Conservation (phyloP, 2,797 vertebrate species). For the Zalophus californianus region DNA sequence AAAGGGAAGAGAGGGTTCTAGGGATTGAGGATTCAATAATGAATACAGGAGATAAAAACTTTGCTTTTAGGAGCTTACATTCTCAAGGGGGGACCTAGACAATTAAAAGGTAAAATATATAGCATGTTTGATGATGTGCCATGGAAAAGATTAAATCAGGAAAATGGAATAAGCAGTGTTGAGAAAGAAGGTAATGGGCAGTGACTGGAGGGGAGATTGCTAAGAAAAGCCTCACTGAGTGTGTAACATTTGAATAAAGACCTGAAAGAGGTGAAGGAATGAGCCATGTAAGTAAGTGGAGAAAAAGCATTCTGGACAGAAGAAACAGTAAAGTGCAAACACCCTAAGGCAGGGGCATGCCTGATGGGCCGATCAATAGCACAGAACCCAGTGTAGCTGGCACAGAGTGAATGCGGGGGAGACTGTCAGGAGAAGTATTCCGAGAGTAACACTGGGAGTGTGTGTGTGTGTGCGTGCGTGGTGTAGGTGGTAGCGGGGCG, state of each 20-base stretch:
- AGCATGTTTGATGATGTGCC: not conserved
- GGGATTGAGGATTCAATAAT: not conserved
- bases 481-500: not conserved
- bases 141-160: not conserved
- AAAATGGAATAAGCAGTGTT: not conserved
- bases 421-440: not conserved
- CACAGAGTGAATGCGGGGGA: not conserved
- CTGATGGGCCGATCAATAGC: not conserved
- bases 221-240: not conserved
- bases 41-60: not conserved
- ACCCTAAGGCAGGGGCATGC: not conserved
- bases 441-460: not conserved
- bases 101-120: not conserved
- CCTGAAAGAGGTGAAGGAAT: not conserved
- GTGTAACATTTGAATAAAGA: not conserved
- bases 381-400: not conserved
- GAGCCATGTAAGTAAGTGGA: not conserved
- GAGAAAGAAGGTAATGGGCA: not conserved
- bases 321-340: not conserved
- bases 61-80: conserved; percentile 9
- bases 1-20: not conserved
- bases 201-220: not conserved
- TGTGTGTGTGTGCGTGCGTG: too few species aligned
- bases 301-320: not conserved
- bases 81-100: not conserved